Percentiles rank a stretch among this genome's conserved stretches.
Conservation (phyloP, 2,113 vertebrate species). For the Ailuropoda melanoleuca region DNA sequence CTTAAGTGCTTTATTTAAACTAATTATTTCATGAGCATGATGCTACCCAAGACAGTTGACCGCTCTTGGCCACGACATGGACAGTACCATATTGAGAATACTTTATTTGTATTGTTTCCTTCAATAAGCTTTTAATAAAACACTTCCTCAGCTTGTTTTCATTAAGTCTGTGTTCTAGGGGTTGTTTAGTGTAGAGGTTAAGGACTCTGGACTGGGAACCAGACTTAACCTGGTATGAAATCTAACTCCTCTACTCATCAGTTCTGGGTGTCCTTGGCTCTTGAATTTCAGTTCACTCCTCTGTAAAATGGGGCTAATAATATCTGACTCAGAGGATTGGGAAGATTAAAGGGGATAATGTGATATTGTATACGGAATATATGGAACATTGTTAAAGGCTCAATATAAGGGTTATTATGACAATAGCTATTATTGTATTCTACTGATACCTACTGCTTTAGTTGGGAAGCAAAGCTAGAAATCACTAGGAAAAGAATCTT, state of each 20-base stretch:
- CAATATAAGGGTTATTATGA: background rate
- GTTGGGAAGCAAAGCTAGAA: background rate
- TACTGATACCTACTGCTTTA: background rate
- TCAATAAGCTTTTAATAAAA: conserved; percentile 32
- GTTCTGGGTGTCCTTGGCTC: background rate
- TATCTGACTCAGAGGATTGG: background rate
- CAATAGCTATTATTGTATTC: background rate
- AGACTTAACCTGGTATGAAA: background rate
- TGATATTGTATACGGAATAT: background rate
- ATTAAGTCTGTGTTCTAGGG: background rate
- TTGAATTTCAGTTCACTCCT: background rate
- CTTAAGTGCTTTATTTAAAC: conserved; percentile 46
- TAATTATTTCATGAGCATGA: background rate
- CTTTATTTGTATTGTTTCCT: background rate
- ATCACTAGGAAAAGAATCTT: background rate
- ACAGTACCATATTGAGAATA: background rate
- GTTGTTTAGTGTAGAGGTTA: background rate
- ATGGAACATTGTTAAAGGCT: background rate
- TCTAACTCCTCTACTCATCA: background rate
- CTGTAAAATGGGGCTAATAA: background rate
- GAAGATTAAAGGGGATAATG: background rate
- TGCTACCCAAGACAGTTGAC: background rate
- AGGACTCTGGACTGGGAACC: background rate
- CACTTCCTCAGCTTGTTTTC: background rate
- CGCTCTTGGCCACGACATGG: background rate